phyloP scores from a whole-genome alignment of 2,888 invertebrate species.

The Eristalinus aeneus region DNA sequence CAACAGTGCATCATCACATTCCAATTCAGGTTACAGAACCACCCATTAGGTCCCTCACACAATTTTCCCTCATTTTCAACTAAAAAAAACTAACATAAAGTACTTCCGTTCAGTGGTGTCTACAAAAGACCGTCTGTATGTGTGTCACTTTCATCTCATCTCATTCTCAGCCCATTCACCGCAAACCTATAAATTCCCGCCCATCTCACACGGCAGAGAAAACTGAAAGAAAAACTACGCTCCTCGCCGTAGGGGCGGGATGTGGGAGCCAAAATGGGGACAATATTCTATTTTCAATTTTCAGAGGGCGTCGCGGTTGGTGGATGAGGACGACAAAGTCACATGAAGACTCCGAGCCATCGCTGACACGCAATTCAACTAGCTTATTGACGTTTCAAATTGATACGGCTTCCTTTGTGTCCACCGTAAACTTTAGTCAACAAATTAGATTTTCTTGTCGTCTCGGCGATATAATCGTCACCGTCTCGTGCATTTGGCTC shows the following conservation, averaged over 20 bases:
- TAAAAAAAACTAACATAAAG: not conserved
- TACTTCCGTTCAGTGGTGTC: not conserved
- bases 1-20: no score
- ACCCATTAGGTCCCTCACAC: not conserved
- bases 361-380: conserved; percentile 38
- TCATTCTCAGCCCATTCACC: conserved; percentile 5
- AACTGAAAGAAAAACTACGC: conserved; percentile 1
- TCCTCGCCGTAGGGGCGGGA: not conserved
- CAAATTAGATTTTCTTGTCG: not conserved
- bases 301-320: not conserved
- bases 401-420: not conserved
- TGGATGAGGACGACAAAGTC: not conserved
- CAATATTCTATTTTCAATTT: conserved; percentile 5
- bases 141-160: conserved; percentile 18
- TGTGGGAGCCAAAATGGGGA: conserved; percentile 12
- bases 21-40: not conserved
- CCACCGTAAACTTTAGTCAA: not conserved
- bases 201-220: not conserved
- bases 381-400: conserved; percentile 35
- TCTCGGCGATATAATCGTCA: not conserved
- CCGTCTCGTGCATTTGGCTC: not conserved
- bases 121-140: conserved; percentile 13
- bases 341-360: not conserved
- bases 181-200: conserved; percentile 18
- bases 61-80: not conserved